phyloP scores from a whole-genome alignment of 2,797 vertebrate genomes.

The Sylvilagus floridanus region DNA sequence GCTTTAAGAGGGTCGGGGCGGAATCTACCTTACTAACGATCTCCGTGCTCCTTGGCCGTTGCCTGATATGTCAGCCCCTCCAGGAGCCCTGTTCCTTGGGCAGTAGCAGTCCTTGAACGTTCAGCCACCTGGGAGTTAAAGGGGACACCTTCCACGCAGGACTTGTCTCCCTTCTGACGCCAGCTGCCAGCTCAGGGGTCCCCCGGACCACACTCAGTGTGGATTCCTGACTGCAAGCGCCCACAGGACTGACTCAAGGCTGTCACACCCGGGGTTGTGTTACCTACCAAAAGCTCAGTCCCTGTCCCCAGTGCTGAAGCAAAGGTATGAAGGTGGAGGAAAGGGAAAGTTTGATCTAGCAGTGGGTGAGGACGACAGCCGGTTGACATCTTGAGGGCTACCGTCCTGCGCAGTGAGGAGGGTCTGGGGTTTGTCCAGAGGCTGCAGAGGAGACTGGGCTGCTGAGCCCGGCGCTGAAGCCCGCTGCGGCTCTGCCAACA shows the following conservation, averaged over 20 bases:
- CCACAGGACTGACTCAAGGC: background rate
- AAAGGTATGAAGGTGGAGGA: no score
- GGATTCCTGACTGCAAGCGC: background rate
- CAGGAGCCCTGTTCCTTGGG: background rate
- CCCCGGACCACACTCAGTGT: no score
- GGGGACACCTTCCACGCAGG: background rate
- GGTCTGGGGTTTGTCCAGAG: no score
- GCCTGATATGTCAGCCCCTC: background rate
- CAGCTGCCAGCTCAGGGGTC: background rate
- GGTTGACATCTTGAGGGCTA: no score
- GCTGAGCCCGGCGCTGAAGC: no score
- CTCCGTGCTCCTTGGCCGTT: background rate
- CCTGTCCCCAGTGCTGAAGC: no score
- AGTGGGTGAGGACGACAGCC: no score
- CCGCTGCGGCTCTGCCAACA: no score
- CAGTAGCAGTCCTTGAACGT: background rate
- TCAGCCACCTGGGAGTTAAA: background rate
- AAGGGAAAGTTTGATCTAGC: no score
- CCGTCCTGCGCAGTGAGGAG: no score
- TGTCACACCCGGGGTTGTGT: background rate
- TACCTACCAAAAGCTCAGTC: no score
- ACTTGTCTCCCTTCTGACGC: background rate
- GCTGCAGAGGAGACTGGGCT: no score
- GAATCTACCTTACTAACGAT: background rate
- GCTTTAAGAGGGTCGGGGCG: background rate